Evolutionary conservation across 2,113 vertebrate genomes (phyloP).

Genomic region (Cyprinus carpio): DNA sequence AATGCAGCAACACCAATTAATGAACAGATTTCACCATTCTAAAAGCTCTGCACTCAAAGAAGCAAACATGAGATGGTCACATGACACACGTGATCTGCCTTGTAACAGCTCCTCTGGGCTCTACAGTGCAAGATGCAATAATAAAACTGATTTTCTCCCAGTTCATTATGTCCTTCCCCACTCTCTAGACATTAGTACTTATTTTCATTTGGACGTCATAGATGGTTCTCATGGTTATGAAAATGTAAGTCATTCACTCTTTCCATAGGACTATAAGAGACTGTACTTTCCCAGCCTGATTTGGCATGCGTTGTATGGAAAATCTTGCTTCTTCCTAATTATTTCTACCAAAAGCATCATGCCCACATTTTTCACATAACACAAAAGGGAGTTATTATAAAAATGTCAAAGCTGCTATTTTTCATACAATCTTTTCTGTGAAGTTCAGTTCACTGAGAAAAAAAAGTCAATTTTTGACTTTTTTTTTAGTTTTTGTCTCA

Average conservation of each 20-base stretch:
- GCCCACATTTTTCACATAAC: neutral
- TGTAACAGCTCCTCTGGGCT: constrained; percentile 12
- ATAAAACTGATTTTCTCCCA: neutral
- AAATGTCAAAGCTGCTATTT: neutral
- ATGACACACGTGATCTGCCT: constrained; percentile 11
- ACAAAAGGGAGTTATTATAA: neutral
- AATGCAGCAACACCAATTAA: neutral
- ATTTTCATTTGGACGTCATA: constrained; percentile 5
- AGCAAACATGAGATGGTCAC: constrained; percentile 8
- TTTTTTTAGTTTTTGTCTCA: too few relatives aligned
- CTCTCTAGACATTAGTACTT: constrained; percentile 17
- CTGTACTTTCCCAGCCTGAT: neutral
- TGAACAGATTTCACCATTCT: neutral
- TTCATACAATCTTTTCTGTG: neutral
- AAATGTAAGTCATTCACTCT: neutral
- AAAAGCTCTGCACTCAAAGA: constrained; percentile 12
- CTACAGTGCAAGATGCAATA: neutral
- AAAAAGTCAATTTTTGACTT: neutral
- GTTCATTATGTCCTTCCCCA: neutral
- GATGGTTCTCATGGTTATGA: neutral
- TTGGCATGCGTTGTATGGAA: neutral
- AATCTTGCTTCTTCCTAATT: neutral
- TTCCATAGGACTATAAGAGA: constrained; percentile 17
- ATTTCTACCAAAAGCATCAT: neutral
- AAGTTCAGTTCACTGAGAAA: neutral